Evolutionary conservation across 2,113 vertebrate species (phyloP).

Genomic region (Atrichornis clamosus): DNA sequence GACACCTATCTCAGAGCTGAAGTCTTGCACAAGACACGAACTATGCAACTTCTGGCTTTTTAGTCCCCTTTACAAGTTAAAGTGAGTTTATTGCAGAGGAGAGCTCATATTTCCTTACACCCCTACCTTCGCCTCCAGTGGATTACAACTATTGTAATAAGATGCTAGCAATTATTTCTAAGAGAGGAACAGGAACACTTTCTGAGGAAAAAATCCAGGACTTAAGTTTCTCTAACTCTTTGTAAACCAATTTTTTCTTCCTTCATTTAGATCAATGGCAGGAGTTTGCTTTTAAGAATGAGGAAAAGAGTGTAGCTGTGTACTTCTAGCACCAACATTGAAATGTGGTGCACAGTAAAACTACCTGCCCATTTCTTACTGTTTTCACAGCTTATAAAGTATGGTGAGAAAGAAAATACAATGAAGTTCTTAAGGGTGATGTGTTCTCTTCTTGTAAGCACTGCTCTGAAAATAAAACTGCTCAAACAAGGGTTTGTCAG

Average conservation of each 20-base stretch:
- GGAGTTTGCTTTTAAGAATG: not conserved
- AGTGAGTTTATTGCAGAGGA: not conserved
- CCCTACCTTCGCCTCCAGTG: not conserved
- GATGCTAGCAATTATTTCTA: not conserved
- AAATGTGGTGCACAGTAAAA: not conserved
- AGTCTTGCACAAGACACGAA: not conserved
- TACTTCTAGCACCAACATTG: not conserved
- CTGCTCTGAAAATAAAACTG: not conserved
- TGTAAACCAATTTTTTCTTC: not conserved
- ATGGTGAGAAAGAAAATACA: not conserved
- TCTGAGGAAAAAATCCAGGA: not conserved
- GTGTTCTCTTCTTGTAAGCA: not conserved
- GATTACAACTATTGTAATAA: not conserved
- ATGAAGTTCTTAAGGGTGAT: too few species aligned
- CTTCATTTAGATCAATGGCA: not conserved
- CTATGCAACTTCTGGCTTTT: not conserved
- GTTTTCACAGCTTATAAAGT: not conserved
- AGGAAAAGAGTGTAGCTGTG: not conserved
- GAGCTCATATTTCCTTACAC: not conserved
- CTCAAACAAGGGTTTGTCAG: not conserved
- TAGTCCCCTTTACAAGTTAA: not conserved
- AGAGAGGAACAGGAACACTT: not conserved
- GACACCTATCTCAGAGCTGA: rapidly evolving
- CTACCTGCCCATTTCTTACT: not conserved
- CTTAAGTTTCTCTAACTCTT: not conserved